A percentile compares a stretch with the other conserved stretches of the same genome.
Conservation (phyloP, 2,888 invertebrate species). For the Nomada hirtipes region DNA sequence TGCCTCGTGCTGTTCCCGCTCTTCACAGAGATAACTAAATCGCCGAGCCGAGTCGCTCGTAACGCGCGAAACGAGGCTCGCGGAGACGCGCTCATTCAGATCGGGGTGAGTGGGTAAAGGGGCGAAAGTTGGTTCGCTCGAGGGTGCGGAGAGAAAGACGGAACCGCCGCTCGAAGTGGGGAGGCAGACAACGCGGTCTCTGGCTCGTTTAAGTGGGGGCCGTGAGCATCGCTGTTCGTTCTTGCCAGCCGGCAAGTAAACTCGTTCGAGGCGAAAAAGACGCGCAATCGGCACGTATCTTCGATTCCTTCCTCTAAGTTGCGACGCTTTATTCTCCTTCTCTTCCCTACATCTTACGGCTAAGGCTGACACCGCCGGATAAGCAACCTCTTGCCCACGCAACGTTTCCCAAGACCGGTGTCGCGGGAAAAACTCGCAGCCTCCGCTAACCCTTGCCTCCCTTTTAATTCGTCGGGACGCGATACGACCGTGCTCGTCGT, state of each 20-base stretch:
- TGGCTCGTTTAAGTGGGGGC: neutral
- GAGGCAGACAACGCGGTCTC: constrained; percentile 8
- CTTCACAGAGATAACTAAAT: constrained; percentile 74
- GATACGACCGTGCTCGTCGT: constrained; percentile 8
- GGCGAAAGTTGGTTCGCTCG: constrained; percentile 29
- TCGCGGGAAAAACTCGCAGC: neutral
- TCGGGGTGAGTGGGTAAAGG: constrained; percentile 27
- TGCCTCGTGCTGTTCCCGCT: neutral
- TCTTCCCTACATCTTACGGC: neutral
- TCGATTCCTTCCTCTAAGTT: neutral
- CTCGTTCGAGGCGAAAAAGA: neutral
- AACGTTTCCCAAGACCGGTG: too few relatives aligned
- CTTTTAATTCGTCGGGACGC: neutral
- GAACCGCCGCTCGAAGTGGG: neutral
- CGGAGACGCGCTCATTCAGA: constrained; percentile 23
- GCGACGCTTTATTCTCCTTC: neutral
- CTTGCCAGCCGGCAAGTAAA: neutral
- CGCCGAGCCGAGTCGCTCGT: constrained; percentile 73
- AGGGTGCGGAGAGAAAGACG: constrained; percentile 34
- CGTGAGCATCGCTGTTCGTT: constrained; percentile 7
- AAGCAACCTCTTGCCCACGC: too few relatives aligned
- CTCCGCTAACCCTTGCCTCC: neutral
- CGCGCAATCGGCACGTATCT: neutral
- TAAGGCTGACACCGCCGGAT: too few relatives aligned
- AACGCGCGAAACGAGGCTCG: constrained; percentile 72